phyloP scores from a whole-genome alignment of 2,888 invertebrate species.

The Hydrotaea cyrtoneurina region DNA sequence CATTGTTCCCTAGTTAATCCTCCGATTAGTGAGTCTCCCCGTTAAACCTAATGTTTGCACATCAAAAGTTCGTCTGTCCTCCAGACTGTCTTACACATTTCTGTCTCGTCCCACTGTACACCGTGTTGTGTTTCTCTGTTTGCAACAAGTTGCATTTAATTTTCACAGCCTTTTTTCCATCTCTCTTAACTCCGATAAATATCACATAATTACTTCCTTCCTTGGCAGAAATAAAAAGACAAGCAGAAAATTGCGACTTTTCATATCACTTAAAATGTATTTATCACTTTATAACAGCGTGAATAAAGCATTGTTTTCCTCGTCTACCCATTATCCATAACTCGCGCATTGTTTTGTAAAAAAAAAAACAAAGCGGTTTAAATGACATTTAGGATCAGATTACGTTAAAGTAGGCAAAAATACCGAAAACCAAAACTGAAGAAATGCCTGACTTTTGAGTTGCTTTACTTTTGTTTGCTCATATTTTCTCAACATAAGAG shows the following conservation, averaged over 20 bases:
- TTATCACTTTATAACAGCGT: slow-evolving; percentile 21
- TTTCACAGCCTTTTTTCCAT: slow-evolving; percentile 14
- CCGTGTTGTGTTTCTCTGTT: not conserved
- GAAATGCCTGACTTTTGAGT: not conserved
- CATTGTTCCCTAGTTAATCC: too few species aligned
- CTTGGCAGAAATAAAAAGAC: slow-evolving; percentile 13
- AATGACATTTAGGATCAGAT: slow-evolving; percentile 42
- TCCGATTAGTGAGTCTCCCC: too few species aligned
- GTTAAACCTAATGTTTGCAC: too few species aligned
- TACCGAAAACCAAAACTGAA: not conserved
- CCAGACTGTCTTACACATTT: too few species aligned
- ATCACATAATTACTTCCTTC: slow-evolving; percentile 65
- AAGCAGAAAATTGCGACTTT: not conserved
- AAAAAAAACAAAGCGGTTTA: slow-evolving; percentile 28
- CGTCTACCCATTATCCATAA: not conserved
- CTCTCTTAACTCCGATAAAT: slow-evolving; percentile 39
- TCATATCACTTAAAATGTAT: not conserved
- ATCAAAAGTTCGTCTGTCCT: too few species aligned
- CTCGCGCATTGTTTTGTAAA: not conserved
- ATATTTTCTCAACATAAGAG: not conserved
- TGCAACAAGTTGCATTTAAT: slow-evolving; percentile 49
- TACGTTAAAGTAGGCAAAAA: slow-evolving; percentile 42
- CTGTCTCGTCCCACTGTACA: not conserved
- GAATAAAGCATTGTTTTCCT: not conserved
- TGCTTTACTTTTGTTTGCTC: not conserved